Base-by-base conservation (phyloP, 2,888 invertebrate species). In the Agrenia bidenticulata region DNA sequence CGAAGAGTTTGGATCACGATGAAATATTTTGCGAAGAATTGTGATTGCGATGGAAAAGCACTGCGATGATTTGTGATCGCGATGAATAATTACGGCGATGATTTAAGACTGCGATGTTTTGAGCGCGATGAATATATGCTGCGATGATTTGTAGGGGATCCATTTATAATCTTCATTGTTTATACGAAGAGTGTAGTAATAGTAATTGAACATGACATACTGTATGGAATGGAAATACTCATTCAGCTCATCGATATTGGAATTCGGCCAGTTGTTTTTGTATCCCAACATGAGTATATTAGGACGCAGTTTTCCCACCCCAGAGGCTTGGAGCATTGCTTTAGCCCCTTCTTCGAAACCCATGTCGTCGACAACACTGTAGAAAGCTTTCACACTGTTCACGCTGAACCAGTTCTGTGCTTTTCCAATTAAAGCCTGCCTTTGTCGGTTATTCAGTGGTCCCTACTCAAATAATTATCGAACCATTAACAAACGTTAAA, bases 221-320 rank as follows among this genome's bases (percentile, higher is more conserved):
- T 84, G 83, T 61, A 85, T 83, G 15, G 83, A 80, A 69, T 82
- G 82, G 77, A 85, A 83, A 77, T 86, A 86, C 19, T 84, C 82
- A 37, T 80, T 78, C 27, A 84, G 77, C 27, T 80, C 80, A n/a
- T 77, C 71, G 1, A 79, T 79, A 13, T 78, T 77, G 64, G 81
- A 79, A 13, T 77, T 78, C 61, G 77, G 78, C 85, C 85, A 85
- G 74, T 84, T 80, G 55, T 78, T 77, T 77, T 85, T 85, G 78
- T 81, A 85, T 15, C 85, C 85, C 69, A 86, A 77, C 64, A 85
- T 73, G 1, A 85, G 73, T 27, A 84, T 82, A 77, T 69, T 69
- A 0, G 69, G 69, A n/a, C 60, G 51, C 1, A 69, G 50, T 75
- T 84, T 84, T 1, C 85, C 85, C 41, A 85, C 78, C 15, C 85